Base-by-base conservation (phyloP, 2,113 vertebrate species). In the Crotophaga sulcirostris region DNA sequence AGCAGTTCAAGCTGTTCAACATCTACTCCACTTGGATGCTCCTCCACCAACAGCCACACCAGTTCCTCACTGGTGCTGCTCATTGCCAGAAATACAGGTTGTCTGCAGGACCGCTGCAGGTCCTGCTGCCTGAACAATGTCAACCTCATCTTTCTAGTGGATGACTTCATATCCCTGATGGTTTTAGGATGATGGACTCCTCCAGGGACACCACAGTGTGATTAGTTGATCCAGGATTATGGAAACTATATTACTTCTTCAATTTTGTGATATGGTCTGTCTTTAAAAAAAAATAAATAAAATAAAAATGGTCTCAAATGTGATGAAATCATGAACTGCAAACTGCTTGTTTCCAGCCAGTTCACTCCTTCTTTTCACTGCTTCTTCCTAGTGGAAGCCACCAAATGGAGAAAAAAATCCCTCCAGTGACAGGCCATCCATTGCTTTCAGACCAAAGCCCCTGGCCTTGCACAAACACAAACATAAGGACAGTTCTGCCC, bases 81-180 rank as follows among this genome's bases (percentile, higher is more conserved):
- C 77, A 44, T 64, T 51, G 77, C 29, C 51, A 72, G 58, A 66
- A 54, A 26, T 9, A 40, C 9, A 24, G 20, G 58, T 40, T 64
- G 42, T 18, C 21, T 31, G 52, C 21, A 0, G 1, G 52, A 45
- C 33, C 11, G 0, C 45, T 8, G 31, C 47, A 28, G 26, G 26
- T 76, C 49, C 63, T 47, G 59, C n/a, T 36, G 18, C n/a, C n/a
- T 63, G 62, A 38, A 47, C 0, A 4, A 45, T 52, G 28, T 16
- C 58, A 60, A 10, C 38, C 34, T 52, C 6, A 2, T 47, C 40
- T 3, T 59, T 54, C 51, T 24, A 47, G 36, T 9, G 8, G 42
- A 56, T 51, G 45, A 15, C 51, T n/a, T 36, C 18, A 11, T 33
- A 26, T 19, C 16, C 33, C 13, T 2, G 0, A 36, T 18, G 44